Conservation (phyloP, 2,113 vertebrate species). For the Corydoras maculifer region DNA sequence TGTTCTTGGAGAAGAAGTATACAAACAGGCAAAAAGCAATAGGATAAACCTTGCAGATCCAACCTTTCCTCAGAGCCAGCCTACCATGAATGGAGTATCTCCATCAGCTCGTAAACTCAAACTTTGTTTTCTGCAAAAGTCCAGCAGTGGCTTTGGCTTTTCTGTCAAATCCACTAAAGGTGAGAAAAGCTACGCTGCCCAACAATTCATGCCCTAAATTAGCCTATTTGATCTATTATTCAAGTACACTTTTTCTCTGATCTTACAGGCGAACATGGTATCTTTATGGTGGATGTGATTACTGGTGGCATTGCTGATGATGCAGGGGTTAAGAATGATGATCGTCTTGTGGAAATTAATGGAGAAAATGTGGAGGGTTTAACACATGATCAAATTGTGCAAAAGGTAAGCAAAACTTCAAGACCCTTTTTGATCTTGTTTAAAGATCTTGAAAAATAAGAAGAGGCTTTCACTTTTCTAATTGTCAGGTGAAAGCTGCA, state of each 20-base stretch:
- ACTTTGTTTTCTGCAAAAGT: slow-evolving; percentile 82
- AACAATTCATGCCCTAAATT: neutral
- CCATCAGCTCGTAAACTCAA: slow-evolving; percentile 59
- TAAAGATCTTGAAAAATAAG: too few species aligned
- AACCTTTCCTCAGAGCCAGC: slow-evolving; percentile 22
- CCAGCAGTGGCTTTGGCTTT: slow-evolving; percentile 73
- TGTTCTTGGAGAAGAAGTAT: slow-evolving; percentile 75
- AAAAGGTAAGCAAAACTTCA: slow-evolving; percentile 58
- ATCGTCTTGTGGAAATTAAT: slow-evolving; percentile 84
- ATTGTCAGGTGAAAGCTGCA: slow-evolving; percentile 67
- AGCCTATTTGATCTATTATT: neutral
- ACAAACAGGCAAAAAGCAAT: slow-evolving; percentile 67
- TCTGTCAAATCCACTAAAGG: slow-evolving; percentile 76
- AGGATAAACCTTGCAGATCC: slow-evolving; percentile 61
- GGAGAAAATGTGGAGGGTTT: slow-evolving; percentile 73
- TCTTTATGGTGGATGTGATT: slow-evolving; percentile 72
- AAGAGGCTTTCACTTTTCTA: neutral
- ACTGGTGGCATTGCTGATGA: slow-evolving; percentile 69
- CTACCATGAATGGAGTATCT: slow-evolving; percentile 49
- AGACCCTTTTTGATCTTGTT: too few species aligned
- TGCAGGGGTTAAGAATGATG: slow-evolving; percentile 73
- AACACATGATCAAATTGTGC: slow-evolving; percentile 73
- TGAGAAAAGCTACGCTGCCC: slow-evolving; percentile 48
- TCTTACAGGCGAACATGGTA: slow-evolving; percentile 66
- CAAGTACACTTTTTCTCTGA: neutral